Percentiles rank a stretch among this genome's conserved stretches.
These are phyloP conservation scores for Prionailurus bengalensis DNA, from an alignment of 2,113 vertebrate species.

Conservation along the genomic window DNA sequence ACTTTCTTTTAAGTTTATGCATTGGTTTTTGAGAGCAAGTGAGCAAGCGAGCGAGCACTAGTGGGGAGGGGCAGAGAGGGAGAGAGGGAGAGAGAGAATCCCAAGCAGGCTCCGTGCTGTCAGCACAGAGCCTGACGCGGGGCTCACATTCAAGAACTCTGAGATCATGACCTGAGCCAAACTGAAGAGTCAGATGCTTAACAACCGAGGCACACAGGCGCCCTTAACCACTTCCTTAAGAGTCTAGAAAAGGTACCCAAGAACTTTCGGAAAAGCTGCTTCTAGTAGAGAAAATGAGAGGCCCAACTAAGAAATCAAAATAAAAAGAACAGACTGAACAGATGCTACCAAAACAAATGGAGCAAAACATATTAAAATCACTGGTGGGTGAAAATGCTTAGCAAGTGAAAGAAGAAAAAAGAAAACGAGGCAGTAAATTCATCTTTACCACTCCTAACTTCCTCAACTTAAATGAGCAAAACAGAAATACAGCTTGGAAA, in stretches of 20 bases:
- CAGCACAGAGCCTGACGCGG: no score
- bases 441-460: conserved; percentile 58
- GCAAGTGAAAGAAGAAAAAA: conserved; percentile 74
- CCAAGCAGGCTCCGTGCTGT: no score
- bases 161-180: no score
- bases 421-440: conserved; percentile 66
- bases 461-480: conserved; percentile 72
- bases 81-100: no score
- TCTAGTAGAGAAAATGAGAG: conserved; percentile 69
- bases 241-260: conserved; percentile 73
- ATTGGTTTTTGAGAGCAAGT: no score
- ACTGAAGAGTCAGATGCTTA: no score
- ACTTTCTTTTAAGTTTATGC: background rate
- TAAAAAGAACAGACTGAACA: conserved; percentile 72
- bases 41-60: no score
- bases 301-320: conserved; percentile 67
- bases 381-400: conserved; percentile 79
- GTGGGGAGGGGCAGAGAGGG: no score
- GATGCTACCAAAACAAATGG: conserved; percentile 80
- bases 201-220: no score
- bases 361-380: conserved; percentile 78
- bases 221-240: conserved; percentile 40
- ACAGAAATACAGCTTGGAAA: conserved; percentile 55
- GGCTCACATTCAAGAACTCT: no score
- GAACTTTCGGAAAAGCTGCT: conserved; percentile 69